phyloP scores from a whole-genome alignment of 2,797 vertebrate genomes.

The Ficedula albicollis region DNA sequence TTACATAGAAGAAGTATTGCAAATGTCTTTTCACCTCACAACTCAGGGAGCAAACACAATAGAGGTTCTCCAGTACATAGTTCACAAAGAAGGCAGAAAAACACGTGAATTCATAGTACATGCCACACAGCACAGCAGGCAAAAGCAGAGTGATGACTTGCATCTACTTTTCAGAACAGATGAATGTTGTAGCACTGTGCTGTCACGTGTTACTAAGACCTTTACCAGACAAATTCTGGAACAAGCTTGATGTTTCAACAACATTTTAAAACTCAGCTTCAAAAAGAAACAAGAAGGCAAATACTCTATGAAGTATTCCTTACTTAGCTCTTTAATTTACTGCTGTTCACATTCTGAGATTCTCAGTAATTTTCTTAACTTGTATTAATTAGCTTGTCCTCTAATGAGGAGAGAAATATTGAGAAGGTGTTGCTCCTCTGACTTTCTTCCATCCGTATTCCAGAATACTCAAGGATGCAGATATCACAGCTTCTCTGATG shows the following conservation, averaged over 20 bases:
- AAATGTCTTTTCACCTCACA: conserved; percentile 17
- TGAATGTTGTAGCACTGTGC: background rate
- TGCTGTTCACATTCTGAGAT: background rate
- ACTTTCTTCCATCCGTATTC: background rate
- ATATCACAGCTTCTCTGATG: background rate
- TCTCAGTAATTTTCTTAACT: background rate
- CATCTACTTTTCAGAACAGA: background rate
- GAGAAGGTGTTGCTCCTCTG: background rate
- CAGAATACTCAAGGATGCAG: background rate
- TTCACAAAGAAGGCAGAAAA: background rate
- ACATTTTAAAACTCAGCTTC: background rate
- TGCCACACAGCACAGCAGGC: background rate
- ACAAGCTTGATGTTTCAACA: background rate
- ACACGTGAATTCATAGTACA: background rate
- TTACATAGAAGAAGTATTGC: background rate
- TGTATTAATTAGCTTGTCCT: background rate
- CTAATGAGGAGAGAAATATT: background rate
- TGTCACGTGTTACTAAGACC: background rate
- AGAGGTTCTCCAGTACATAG: background rate
- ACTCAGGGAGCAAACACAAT: background rate
- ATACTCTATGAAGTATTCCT: background rate
- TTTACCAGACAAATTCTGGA: background rate
- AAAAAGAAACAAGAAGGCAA: background rate
- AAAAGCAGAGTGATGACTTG: background rate
- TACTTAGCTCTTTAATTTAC: background rate